These are phyloP conservation scores for Forbesichthys papilliferus DNA, from an alignment of 2,113 vertebrate genomes.

Conservation along the genomic window DNA sequence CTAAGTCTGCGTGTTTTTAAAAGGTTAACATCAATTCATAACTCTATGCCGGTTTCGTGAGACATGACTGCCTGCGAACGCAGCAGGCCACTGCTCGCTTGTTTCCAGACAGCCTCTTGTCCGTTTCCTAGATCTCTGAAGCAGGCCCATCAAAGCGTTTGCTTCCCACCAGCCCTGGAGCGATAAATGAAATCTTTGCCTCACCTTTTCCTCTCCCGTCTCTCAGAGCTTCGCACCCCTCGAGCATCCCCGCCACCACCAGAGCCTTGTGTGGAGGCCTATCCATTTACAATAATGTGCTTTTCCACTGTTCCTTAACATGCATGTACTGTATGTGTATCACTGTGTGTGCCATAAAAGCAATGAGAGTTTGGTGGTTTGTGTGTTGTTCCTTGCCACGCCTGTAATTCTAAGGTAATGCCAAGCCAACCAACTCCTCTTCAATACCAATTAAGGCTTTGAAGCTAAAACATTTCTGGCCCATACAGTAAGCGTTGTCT, in stretches of 20 bases:
- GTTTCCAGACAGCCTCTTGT: conserved; percentile 32
- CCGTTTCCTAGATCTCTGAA: conserved; percentile 39
- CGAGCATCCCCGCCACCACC: conserved; percentile 16
- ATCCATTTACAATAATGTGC: conserved; percentile 24
- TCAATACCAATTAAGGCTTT: conserved; percentile 3
- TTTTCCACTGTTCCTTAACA: conserved; percentile 5
- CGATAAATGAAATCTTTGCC: conserved; percentile 30
- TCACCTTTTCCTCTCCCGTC: conserved; percentile 25
- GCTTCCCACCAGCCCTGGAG: conserved; percentile 51
- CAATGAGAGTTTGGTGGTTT: background rate
- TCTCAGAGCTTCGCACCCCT: conserved; percentile 42
- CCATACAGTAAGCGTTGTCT: conserved; percentile 13
- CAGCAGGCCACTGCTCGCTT: conserved; percentile 14
- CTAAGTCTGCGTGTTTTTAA: conserved; percentile 43
- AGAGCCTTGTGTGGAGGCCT: conserved; percentile 27
- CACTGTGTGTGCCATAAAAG: background rate
- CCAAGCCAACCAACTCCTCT: background rate
- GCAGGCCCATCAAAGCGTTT: conserved; percentile 62
- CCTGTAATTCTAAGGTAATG: background rate
- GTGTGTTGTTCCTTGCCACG: background rate
- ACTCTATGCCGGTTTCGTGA: conserved; percentile 11
- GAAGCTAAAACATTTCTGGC: background rate
- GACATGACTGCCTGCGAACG: conserved; percentile 14
- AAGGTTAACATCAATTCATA: conserved; percentile 27
- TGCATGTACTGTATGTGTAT: too few relatives aligned